These are phyloP conservation scores for Megaustenia siamemsis DNA, from an alignment of 2,888 invertebrate genomes.

Conservation along the genomic window DNA sequence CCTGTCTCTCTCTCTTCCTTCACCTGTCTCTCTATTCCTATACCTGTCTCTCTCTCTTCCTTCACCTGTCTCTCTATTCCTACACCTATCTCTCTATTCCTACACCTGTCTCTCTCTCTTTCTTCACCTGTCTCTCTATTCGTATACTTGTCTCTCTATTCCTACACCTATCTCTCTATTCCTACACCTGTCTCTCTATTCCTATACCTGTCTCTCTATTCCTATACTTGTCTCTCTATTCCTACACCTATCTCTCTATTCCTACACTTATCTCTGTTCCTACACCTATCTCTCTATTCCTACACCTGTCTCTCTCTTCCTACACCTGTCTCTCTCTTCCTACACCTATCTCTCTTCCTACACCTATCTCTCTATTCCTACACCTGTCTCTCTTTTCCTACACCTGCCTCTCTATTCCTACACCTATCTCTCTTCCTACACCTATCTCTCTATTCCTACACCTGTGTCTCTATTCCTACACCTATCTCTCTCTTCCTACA, in stretches of 20 bases:
- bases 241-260: no score
- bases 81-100: no score
- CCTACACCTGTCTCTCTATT: no score
- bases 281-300: neutral
- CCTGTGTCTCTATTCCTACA: neutral
- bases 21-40: no score
- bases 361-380: conserved; percentile 3
- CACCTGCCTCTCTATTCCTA: no score
- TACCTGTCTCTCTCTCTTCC: no score
- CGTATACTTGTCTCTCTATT: conserved; percentile 24
- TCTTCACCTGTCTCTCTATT: neutral
- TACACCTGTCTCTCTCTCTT: no score
- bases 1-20: no score
- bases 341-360: neutral
- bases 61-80: no score
- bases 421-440: neutral
- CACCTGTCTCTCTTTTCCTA: neutral
- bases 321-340: conserved; percentile 3
- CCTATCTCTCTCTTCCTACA: conserved; percentile 9
- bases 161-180: no score
- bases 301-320: no score
- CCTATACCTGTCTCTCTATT: conserved; percentile 16
- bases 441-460: conserved; percentile 4
- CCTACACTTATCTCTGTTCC: neutral
- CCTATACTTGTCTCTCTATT: neutral